Evolutionary conservation across 2,888 invertebrate genomes (phyloP).

Genomic region (Prosapia bicincta): DNA sequence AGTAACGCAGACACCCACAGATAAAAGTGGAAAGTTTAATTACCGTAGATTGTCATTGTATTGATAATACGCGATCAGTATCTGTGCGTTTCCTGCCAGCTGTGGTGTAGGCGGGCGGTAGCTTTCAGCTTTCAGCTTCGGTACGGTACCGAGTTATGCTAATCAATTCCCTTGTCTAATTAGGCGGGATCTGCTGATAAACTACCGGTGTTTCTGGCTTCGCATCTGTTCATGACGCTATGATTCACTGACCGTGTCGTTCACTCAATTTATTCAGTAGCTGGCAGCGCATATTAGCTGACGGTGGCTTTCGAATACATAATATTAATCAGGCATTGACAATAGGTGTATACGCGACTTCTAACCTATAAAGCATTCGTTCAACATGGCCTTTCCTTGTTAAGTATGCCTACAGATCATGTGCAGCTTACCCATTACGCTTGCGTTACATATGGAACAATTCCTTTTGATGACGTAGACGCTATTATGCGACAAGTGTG

Average conservation of each 20-base stretch:
- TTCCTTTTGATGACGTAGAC: too few relatives aligned
- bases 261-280: neutral
- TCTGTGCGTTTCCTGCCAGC: conserved; percentile 15
- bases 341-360: neutral
- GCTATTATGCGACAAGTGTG: too few relatives aligned
- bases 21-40: neutral
- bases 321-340: neutral
- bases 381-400: neutral
- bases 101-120: neutral
- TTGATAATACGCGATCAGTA: conserved; percentile 14
- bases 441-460: too few relatives aligned
- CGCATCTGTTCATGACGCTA: neutral
- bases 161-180: neutral
- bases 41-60: conserved; percentile 22
- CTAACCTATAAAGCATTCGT: neutral
- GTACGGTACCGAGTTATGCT: neutral
- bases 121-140: neutral
- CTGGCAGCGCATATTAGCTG: neutral
- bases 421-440: too few relatives aligned
- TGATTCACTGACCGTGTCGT: conserved; percentile 2
- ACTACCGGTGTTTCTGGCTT: neutral
- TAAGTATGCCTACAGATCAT: neutral
- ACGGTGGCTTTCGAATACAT: neutral
- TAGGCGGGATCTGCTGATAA: neutral
- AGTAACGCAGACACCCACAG: too few relatives aligned